Base-by-base conservation (phyloP, 2,888 invertebrate genomes). In the Drosophila ochracea region DNA sequence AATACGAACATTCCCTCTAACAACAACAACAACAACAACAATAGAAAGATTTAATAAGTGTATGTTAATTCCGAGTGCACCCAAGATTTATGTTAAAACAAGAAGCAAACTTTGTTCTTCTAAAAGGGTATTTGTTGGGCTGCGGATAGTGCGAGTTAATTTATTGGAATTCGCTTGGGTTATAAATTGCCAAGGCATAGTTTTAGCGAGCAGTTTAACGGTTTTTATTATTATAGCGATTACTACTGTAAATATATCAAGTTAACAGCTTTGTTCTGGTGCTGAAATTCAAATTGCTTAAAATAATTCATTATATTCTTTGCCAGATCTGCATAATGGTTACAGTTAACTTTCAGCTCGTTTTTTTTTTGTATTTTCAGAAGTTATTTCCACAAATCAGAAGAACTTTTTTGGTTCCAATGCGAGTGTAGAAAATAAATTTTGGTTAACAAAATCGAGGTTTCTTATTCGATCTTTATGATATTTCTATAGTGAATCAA, bases 81-180 rank as follows among this genome's bases (percentile, higher is more conserved):
- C 1, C n/a, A 47, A 57, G 63, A 71, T 74, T 73, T 63, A 79
- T 55, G 59, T n/a, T 21, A 41, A 64, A 67, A 49, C 35, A 31
- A 53, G 57, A 63, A 47, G 50, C 47, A 57, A 80, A 53, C 62
- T 79, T 77, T 77, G 59, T 66, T 52, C 21, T n/a, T 43, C 19
- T 39, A 47, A 61, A 54, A 28, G 13, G 33, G n/a, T 19, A 39
- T 54, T 59, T 59, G 73, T 52, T 30, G 33, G 60, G 57, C 28
- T 73, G 67, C 47, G 74, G 19, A 47, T 58, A 53, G 39, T 28
- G 35, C 10, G 55, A 52, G 50, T 4, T 52, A 55, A 65, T 65
- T 62, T 47, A 76, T 47, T 59, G 16, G 30, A 75, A 70, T 49
- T 66, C 25, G 19, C 25, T 4, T 5, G 28, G 5, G 5, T 50